Evolutionary conservation across 2,113 vertebrate genomes (phyloP), one percentile per base, ranked within the genome.

Genomic region (Microcebus murinus): DNA sequence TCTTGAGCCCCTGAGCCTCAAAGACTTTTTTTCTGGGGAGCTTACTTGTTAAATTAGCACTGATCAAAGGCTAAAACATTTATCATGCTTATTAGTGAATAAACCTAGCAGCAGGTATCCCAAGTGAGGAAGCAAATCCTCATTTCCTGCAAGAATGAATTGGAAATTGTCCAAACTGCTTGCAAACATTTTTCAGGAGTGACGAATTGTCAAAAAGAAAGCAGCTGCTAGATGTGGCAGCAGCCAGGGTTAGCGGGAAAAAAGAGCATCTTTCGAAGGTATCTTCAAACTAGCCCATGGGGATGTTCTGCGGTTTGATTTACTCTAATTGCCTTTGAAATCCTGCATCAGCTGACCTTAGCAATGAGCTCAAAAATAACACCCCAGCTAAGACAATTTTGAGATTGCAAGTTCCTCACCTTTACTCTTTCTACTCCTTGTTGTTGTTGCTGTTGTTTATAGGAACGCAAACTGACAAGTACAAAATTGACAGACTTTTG

Each of bases 1-100:
- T 98, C 98, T 98, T 98, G 98, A 98, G 98, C 97, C 98, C 98
- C 97, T 98, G 98, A 99, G 98, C 98, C 98, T 99, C 98, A 98
- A 98, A 99, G 98, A 97, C 96, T 98, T 98, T 98, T 98, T 98
- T 98, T 97, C 98, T 98, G 63, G 97, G 98, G 97, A 98, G 98
- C 98, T 98, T 99, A 98, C 99, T 99, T 99, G 98, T 99, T 99
- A 99, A 99, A 99, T 99, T 99, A 99, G 98, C 98, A 98, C 98
- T 99, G 99, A 99, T 99, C 99, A 99, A 99, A 99, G 99, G 98
- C 98, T 99, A 99, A 99, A 99, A 99, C 98, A 99, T 99, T 99
- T 99, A 99, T 99, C 99, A 99, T 99, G 99, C 98, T 99, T 99
- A 99, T 99, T 99, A 99, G 99, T 98, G 99, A 99, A 98, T 99